Base-by-base conservation (phyloP, 2,113 vertebrate species). In the Notarius lentiginosus region DNA sequence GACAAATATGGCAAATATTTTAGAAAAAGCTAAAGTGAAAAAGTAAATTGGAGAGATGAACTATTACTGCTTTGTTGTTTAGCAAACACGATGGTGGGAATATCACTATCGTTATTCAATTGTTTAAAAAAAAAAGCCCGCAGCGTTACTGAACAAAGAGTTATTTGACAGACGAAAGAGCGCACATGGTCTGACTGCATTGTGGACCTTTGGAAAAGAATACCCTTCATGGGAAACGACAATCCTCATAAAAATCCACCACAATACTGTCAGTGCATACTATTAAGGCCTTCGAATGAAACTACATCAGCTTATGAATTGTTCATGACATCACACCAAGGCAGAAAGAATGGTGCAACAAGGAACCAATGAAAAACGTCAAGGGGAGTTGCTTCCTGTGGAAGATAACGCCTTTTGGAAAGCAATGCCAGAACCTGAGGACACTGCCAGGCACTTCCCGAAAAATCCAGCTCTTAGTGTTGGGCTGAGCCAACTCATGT, bases 381-480 rank as follows among this genome's bases (percentile, higher is more conserved):
- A 27, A 14, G 24, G 11, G 49, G 8, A 34, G n/a, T 58, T 80
- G 18, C 8, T 80, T 81, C 47, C 30, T 1, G 2, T 79, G n/a
- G 17, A 53, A 53, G 49, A 77, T 53, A 77, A 53, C 2, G 17
- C 53, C 53, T 79, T 79, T 30, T 58, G n/a, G 79, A 61, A 60
- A 60, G n/a, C 56, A 80, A 7, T 14, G 34, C 56, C 30, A 81
- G 56, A 81, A 41, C 27, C 27, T 20, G 51, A 79, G 76, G n/a
- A 79, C 18, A 8, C 30, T 81, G 79, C 79, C 79, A 81, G 79
- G 56, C 56, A 61, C 79, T 81, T 81, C 79, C 56, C 56, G 79
- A 81, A 81, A 81, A 11, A 58, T 79, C 77, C 55, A 58, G 30
- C 55, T 81, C 56, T 81, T 81, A 41, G 79, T 41, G 56, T 20